Base-by-base conservation (phyloP, 1,140 invertebrate species). In the Prorops nasuta region DNA sequence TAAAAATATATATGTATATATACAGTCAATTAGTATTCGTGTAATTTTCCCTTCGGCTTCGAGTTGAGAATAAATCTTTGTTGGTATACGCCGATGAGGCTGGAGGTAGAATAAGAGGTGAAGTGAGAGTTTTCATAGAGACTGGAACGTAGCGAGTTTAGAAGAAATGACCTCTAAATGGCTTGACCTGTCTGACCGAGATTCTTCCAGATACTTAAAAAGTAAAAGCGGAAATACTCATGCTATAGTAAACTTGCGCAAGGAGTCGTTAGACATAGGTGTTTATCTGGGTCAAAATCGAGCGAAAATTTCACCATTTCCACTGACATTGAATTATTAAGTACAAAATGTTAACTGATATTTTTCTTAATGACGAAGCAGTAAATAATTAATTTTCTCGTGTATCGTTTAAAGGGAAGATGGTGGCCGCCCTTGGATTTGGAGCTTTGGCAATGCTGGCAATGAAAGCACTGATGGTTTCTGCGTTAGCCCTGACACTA, bases 401-500 rank as follows among this genome's bases (percentile, higher is more conserved):
- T n/a, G n/a, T n/a, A n/a, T n/a, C n/a, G n/a, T 28, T 39, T 40
- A 0, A 34, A 78, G 76, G 74, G 21, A 82, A 85, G 67, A 82
- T 84, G 78, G 72, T 90, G 70, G 86, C 85, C 0, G 85, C 86
- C 0, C 77, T 87, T 47, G 86, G 86, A 34, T 80, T 89, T 14
- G 86, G 86, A 38, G 86, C 84, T 3, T 66, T 89, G 7, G 87
- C 84, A 50, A 77, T 87, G 3, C 58, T 90, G 1, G 86, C 87
- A 6, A 86, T 89, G 85, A 90, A 90, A 60, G 81, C 81, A 3
- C 62, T 83, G 7, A 79, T 81, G 78, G 71, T 75, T 15, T 86
- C 87, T 20, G 84, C 85, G 3, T 60, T 89, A 39, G 88, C 88
- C 1, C 66, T 90, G 17, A 83, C 89, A 83, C 75, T 90, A 37